These are phyloP conservation scores for Callyntrura sp. DNA, from an alignment of 2,888 invertebrate genomes.

Conservation along the genomic window DNA sequence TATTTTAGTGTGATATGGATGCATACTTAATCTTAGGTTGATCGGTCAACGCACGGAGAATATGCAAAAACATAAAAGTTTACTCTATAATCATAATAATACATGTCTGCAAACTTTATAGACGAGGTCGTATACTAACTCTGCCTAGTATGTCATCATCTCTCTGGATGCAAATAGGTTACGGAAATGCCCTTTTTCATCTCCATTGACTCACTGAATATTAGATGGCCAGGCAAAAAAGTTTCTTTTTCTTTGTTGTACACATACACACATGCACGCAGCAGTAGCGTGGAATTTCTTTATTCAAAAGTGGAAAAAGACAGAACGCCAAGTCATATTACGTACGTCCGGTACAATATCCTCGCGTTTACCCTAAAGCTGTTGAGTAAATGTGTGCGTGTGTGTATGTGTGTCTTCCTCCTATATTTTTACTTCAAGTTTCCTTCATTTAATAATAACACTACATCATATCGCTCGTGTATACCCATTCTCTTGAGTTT, in stretches of 20 bases:
- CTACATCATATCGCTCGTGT: conserved; percentile 12
- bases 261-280: conserved; percentile 19
- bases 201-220: conserved; percentile 70
- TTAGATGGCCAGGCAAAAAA: conserved; percentile 40
- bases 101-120: conserved; percentile 1
- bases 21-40: no score
- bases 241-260: conserved; percentile 12
- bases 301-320: conserved; percentile 26
- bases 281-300: not conserved
- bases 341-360: conserved; percentile 5
- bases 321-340: conserved; percentile 37
- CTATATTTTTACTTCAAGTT: no score
- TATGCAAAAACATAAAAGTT: no score
- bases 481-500: not conserved
- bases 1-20: no score
- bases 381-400: conserved; percentile 1
- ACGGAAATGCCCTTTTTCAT: conserved; percentile 72
- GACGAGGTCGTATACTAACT: not conserved
- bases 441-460: not conserved
- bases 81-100: conserved; percentile 1
- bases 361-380: conserved; percentile 11
- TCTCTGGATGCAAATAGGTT: conserved; percentile 57
- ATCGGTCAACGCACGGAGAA: no score
- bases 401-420: no score
- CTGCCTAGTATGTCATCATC: conserved; percentile 36